These are phyloP conservation scores for Dallia pectoralis DNA, from an alignment of 2,797 vertebrate species.

Conservation along the genomic window DNA sequence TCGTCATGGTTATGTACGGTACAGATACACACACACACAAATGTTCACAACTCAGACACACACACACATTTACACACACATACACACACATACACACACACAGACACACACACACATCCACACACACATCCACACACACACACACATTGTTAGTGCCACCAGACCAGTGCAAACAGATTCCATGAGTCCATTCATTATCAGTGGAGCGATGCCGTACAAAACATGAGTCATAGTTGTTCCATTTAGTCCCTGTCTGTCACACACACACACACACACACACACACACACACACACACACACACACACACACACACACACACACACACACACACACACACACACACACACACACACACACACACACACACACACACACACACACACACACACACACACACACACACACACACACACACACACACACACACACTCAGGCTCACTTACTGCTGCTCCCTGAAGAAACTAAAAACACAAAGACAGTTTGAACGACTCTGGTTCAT, in stretches of 20 bases:
- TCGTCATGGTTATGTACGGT: not conserved
- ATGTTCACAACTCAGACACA: too few species aligned
- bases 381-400: not conserved
- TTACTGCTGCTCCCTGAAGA: not conserved
- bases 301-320: not conserved
- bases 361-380: too few species aligned
- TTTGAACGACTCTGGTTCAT: not conserved
- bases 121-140: not conserved
- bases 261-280: not conserved
- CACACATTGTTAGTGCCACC: slow-evolving; percentile 12
- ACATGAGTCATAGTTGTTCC: slow-evolving; percentile 20
- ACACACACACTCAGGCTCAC: too few species aligned
- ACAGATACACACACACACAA: not conserved
- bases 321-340: not conserved
- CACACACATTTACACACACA: too few species aligned
- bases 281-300: not conserved
- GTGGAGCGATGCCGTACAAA: slow-evolving; percentile 15
- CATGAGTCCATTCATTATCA: slow-evolving; percentile 21
- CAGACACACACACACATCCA: not conserved
- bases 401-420: too few species aligned
- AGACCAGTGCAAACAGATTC: slow-evolving; percentile 17
- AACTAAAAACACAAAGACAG: not conserved
- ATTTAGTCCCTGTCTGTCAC: not conserved
- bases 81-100: not conserved
- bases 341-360: slow-evolving; percentile 3